A percentile compares a stretch with the other conserved stretches of the same genome.
Evolutionary conservation across 2,113 vertebrate genomes (phyloP).

Genomic region (Stegostoma tigrinum): DNA sequence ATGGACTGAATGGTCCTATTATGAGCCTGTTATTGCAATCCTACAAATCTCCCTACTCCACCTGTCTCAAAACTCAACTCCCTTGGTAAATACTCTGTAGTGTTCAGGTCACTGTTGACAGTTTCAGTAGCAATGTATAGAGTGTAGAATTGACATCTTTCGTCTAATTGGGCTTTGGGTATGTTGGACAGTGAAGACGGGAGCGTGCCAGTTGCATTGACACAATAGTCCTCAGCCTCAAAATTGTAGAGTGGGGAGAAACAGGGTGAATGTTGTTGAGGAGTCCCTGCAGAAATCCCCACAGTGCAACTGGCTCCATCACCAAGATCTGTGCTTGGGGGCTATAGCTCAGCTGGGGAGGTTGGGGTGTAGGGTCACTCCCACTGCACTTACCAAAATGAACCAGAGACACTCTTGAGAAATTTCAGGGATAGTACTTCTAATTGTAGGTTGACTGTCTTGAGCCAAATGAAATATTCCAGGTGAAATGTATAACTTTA

Average conservation of each 20-base stretch:
- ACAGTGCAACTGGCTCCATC: neutral
- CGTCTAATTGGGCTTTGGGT: neutral
- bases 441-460: neutral
- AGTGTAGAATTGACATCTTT: neutral
- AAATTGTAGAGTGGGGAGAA: neutral
- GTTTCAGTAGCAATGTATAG: neutral
- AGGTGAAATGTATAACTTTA: no score
- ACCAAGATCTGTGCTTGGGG: neutral
- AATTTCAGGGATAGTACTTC: neutral
- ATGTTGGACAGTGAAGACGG: neutral
- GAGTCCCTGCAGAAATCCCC: neutral
- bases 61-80: neutral
- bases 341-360: neutral
- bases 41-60: neutral
- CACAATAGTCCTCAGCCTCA: neutral
- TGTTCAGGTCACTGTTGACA: neutral
- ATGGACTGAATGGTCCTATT: neutral
- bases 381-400: neutral
- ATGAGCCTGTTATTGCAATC: neutral
- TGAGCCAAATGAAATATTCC: neutral
- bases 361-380: neutral
- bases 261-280: neutral
- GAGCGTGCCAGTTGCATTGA: neutral
- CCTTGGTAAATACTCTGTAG: neutral
- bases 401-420: neutral